Evolutionary conservation across 2,888 invertebrate species (phyloP).

Genomic region (Pterostichus niger): DNA sequence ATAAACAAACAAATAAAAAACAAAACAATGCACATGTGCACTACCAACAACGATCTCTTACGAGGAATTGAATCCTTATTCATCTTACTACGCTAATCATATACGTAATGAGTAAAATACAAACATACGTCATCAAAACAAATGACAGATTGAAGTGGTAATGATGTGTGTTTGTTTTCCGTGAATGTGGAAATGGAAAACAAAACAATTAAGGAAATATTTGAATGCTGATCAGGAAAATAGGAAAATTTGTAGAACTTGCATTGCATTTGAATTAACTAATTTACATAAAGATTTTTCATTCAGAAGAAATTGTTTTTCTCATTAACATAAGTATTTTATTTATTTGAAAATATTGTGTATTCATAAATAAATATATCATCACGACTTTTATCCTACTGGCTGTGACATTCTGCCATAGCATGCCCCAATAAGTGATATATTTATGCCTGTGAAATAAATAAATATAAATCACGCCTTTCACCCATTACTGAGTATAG

Average conservation of each 20-base stretch:
- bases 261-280: no score
- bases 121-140: conserved; percentile 32
- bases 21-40: neutral
- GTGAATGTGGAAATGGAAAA: neutral
- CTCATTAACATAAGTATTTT: neutral
- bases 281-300: no score
- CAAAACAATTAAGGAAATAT: neutral
- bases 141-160: neutral
- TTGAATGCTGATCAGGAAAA: no score
- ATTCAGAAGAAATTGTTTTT: no score
- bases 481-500: no score
- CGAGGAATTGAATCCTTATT: neutral
- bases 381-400: no score
- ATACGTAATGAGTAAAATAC: neutral
- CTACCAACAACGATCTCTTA: neutral
- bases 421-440: no score
- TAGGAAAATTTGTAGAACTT: no score
- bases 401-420: no score
- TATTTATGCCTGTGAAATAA: no score
- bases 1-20: conserved; percentile 30
- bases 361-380: no score
- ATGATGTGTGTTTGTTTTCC: neutral
- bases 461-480: no score
- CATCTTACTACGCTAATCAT: neutral
- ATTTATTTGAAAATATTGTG: neutral